phyloP scores from a whole-genome alignment of 2,797 vertebrate genomes.

The Busarellus nigricollis region DNA sequence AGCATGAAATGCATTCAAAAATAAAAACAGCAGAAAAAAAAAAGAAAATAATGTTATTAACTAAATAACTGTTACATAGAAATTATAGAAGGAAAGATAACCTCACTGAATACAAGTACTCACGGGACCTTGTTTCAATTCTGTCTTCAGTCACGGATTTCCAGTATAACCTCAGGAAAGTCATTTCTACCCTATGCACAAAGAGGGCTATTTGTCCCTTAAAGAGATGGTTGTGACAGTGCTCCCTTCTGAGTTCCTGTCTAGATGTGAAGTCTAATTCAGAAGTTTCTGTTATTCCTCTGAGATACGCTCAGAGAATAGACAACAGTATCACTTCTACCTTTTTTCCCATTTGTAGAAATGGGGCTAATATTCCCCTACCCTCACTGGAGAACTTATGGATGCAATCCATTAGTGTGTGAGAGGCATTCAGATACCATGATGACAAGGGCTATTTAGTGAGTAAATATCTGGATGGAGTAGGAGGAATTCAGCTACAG shows the following conservation, averaged over 20 bases:
- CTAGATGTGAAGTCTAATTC: slow-evolving; percentile 38
- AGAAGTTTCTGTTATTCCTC: slow-evolving; percentile 29
- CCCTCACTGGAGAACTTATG: not conserved
- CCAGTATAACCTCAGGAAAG: slow-evolving; percentile 1
- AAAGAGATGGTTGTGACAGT: not conserved
- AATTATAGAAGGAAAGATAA: slow-evolving; percentile 16
- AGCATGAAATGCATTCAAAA: slow-evolving; percentile 41
- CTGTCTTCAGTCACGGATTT: not conserved
- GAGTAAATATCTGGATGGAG: not conserved
- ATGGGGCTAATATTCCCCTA: not conserved
- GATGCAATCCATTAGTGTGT: not conserved
- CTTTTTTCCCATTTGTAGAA: not conserved
- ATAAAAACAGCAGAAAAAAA: not conserved
- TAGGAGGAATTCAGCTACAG: not conserved
- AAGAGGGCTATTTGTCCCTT: slow-evolving; percentile 27
- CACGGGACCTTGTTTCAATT: not conserved
- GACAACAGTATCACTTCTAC: not conserved
- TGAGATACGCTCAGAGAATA: not conserved
- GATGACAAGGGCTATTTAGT: not conserved
- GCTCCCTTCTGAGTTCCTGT: slow-evolving; percentile 14
- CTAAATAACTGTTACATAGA: slow-evolving; percentile 3
- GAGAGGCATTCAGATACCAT: not conserved
- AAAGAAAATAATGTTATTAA: not conserved
- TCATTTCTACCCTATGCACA: not conserved
- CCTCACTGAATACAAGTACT: not conserved